Percentiles rank a stretch among this genome's conserved stretches.
Conservation (phyloP, 2,888 invertebrate species). For the Serripes groenlandicus region DNA sequence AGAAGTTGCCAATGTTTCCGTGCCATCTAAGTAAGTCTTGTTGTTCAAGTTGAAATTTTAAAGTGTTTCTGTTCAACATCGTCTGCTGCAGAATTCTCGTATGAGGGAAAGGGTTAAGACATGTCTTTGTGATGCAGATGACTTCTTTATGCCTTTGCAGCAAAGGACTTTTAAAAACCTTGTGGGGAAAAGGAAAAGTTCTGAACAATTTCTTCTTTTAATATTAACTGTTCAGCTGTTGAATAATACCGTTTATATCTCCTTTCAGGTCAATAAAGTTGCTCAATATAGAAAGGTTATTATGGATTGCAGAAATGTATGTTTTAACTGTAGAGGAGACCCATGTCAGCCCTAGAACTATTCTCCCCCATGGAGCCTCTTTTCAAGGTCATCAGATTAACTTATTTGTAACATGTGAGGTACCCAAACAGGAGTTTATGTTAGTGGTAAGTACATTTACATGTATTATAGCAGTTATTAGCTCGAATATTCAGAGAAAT, state of each 20-base stretch:
- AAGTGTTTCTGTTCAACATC: too few species aligned
- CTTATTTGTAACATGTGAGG: conserved; percentile 85
- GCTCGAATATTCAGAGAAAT: too few species aligned
- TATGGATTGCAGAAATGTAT: conserved; percentile 87
- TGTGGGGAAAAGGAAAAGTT: neutral
- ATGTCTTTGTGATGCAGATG: too few species aligned
- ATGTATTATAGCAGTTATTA: too few species aligned
- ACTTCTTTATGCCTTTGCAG: neutral
- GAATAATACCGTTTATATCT: neutral
- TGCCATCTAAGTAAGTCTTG: conserved; percentile 85
- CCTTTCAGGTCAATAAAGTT: conserved; percentile 82
- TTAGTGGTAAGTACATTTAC: conserved; percentile 79
- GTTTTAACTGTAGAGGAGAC: conserved; percentile 87
- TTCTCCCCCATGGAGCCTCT: conserved; percentile 87
- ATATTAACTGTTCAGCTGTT: too few species aligned
- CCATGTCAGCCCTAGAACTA: conserved; percentile 85
- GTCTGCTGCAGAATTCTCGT: too few species aligned
- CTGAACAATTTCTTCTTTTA: neutral
- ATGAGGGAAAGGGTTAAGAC: neutral
- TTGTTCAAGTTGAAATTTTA: too few species aligned
- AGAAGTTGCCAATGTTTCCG: conserved; percentile 84
- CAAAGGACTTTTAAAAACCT: neutral
- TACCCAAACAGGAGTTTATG: conserved; percentile 85
- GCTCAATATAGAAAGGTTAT: conserved; percentile 86
- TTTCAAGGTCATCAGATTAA: conserved; percentile 87